Base-by-base conservation (phyloP, 2,888 invertebrate genomes). In the Pristionchus maxplancki region DNA sequence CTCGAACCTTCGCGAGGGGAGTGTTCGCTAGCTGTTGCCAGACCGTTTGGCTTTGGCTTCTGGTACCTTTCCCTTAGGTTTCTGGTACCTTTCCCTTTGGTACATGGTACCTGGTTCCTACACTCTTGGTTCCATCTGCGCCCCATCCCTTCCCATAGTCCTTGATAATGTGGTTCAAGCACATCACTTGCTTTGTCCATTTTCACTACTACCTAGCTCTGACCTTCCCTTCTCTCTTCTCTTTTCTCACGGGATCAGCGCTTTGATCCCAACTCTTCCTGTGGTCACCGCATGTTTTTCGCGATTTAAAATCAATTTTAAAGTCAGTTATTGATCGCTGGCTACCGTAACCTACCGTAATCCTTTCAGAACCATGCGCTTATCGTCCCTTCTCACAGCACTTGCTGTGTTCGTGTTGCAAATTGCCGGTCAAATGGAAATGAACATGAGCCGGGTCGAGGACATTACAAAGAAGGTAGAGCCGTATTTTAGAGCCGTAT, bases 131-230 rank as follows among this genome's bases (percentile, higher is more conserved):
- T 4, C 78, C 24, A 44, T n/a, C 24, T 28, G n/a, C 37, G 24
- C 28, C 78, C 78, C 6, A 40, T 37, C 37, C 20, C 71, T 37
- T 34, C 58, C 3, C 37, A 24, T 78, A 40, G 78, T 78, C 44
- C 78, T 48, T 71, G 71, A 71, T 71, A 71, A 48, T 78, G 78
- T 78, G 78, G 78, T 48, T 78, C 78, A 71, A 71, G 37, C 71
- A 34, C 58, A 58, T n/a, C 58, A 58, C 58, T 24, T 20, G 44
- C 78, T 78, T 48, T 78, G 78, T 78, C 44, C 78, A 78, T 78
- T 78, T 78, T 48, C 40, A 48, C 44, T 48, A 78, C 44, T 78
- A 40, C 40, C 8, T 74, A 40, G 37, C 71, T 48, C 28, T 78
- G 44, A 40, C 78, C 44, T 78, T 78, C 78, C 28, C n/a, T 28